Percentiles rank a stretch among this genome's conserved stretches.
Evolutionary conservation across 2,888 invertebrate species (phyloP).

Genomic region (Cerastoderma edule): DNA sequence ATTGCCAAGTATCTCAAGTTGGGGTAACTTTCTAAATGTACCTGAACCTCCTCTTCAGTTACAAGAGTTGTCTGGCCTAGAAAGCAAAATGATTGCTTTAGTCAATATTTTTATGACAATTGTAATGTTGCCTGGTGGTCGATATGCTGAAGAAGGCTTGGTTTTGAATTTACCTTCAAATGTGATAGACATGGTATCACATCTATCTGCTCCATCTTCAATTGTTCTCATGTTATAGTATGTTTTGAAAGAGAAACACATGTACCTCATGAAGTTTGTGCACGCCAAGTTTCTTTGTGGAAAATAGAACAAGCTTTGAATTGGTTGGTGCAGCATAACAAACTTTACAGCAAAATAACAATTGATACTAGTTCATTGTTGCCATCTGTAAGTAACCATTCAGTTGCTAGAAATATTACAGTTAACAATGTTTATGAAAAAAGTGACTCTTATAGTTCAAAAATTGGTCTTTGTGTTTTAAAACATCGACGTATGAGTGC

Average conservation of each 20-base stretch:
- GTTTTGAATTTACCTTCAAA: constrained; percentile 27
- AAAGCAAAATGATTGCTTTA: too few relatives aligned
- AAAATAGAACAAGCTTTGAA: constrained; percentile 16
- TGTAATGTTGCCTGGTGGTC: too few relatives aligned
- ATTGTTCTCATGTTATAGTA: background rate
- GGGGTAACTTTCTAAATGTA: too few relatives aligned
- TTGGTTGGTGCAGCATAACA: constrained; percentile 31
- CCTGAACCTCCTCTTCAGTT: too few relatives aligned
- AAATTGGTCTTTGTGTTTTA: constrained; percentile 39
- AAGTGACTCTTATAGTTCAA: constrained; percentile 14
- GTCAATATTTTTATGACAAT: too few relatives aligned
- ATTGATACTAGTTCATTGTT: too few relatives aligned
- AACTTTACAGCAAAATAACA: constrained; percentile 13
- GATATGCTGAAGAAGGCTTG: too few relatives aligned
- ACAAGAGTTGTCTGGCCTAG: too few relatives aligned
- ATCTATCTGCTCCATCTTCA: background rate
- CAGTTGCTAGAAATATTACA: too few relatives aligned
- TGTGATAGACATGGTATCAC: background rate
- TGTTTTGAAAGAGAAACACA: background rate
- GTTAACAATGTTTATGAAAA: constrained; percentile 16
- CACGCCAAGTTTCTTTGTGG: background rate
- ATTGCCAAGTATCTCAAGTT: too few relatives aligned
- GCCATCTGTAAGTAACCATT: too few relatives aligned
- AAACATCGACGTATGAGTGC: constrained; percentile 35
- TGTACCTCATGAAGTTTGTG: background rate